A percentile compares a stretch with the other conserved stretches of the same genome.
Evolutionary conservation across 2,888 invertebrate species (phyloP).

Genomic region (Acanthococcus lagerstroemiae): DNA sequence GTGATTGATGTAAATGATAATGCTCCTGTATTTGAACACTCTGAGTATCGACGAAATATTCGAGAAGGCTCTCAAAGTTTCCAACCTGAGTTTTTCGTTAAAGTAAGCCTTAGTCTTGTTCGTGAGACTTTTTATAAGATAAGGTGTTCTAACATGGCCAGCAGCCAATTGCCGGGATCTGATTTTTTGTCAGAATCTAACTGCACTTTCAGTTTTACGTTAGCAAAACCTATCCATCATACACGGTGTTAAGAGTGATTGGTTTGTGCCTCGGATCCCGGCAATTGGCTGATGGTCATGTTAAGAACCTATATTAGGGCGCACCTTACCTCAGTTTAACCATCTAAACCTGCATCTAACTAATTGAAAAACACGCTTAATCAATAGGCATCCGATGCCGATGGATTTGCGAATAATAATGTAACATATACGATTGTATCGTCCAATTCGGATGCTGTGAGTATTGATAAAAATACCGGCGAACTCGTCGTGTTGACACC

Average conservation of each 20-base stretch:
- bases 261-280: too few relatives aligned
- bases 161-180: neutral
- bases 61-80: slow-evolving; percentile 65
- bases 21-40: slow-evolving; percentile 57
- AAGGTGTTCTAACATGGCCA: too few relatives aligned
- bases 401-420: slow-evolving; percentile 60
- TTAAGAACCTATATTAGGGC: too few relatives aligned
- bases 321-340: too few relatives aligned
- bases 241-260: too few relatives aligned
- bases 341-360: neutral
- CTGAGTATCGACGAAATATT: slow-evolving; percentile 63
- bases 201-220: neutral
- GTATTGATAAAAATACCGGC: slow-evolving; percentile 58
- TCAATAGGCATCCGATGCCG: slow-evolving; percentile 59
- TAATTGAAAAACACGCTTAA: neutral
- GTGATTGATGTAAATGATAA: slow-evolving; percentile 69
- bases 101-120: slow-evolving; percentile 43
- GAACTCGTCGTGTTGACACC: slow-evolving; percentile 55
- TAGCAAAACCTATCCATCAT: too few relatives aligned
- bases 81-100: slow-evolving; percentile 66
- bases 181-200: neutral
- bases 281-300: neutral
- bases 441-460: slow-evolving; percentile 44
- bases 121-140: neutral
- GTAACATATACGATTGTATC: slow-evolving; percentile 47